phyloP scores from a whole-genome alignment of 2,113 vertebrate species.

The Gnathonemus echidnorhynchus region DNA sequence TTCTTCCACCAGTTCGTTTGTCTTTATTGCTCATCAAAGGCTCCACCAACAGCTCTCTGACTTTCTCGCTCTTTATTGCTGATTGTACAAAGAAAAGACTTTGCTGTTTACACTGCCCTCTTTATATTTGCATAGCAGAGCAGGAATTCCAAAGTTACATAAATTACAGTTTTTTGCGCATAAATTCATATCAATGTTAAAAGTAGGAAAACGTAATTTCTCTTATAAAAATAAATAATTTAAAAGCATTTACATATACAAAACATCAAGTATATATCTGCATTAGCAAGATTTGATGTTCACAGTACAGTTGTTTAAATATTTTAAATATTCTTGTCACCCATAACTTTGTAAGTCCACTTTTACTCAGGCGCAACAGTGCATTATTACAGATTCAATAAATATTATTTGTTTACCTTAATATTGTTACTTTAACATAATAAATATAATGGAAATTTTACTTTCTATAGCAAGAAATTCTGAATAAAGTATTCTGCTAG shows the following conservation, averaged over 20 bases:
- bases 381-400: neutral
- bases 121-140: neutral
- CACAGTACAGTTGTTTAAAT: neutral
- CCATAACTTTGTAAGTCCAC: neutral
- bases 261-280: too few relatives aligned
- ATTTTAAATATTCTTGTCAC: neutral
- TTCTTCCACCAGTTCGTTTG: neutral
- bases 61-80: neutral
- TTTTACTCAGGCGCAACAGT: neutral
- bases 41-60: neutral
- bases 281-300: neutral
- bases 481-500: neutral
- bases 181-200: neutral
- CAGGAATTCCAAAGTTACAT: neutral
- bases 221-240: neutral
- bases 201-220: neutral
- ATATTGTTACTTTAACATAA: neutral
- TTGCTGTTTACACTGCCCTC: neutral
- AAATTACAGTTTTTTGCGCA: neutral
- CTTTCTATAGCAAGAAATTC: neutral
- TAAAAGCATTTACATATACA: neutral
- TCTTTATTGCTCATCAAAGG: neutral
- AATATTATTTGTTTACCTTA: neutral
- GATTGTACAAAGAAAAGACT: neutral
- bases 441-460: neutral